These are phyloP conservation scores for Babyrousa celebensis DNA, from an alignment of 2,797 vertebrate species.

Conservation along the genomic window DNA sequence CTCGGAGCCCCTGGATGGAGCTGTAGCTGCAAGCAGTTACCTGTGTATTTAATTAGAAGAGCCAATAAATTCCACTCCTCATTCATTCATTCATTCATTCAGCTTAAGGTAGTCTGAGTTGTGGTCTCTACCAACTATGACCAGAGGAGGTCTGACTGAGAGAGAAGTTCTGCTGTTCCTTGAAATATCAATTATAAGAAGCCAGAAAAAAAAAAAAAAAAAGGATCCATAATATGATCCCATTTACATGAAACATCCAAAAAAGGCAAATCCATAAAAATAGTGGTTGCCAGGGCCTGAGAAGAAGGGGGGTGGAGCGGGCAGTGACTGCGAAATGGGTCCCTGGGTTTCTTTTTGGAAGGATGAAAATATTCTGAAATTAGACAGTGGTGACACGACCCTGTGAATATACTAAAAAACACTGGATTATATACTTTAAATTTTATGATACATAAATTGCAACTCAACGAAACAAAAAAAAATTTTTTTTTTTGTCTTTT, in stretches of 20 bases:
- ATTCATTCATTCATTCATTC: background rate
- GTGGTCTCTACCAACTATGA: background rate
- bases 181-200: conserved; percentile 12
- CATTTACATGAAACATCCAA: background rate
- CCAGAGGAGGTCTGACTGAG: background rate
- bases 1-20: background rate
- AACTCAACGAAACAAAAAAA: background rate
- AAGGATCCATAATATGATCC: background rate
- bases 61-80: background rate
- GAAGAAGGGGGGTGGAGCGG: background rate
- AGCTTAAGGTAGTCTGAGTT: background rate
- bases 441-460: background rate
- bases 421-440: background rate
- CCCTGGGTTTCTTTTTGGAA: background rate
- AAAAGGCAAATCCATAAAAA: background rate
- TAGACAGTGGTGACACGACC: background rate
- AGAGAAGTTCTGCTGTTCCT: background rate
- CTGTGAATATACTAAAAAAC: background rate
- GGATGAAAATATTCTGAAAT: background rate
- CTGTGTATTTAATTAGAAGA: background rate
- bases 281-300: background rate
- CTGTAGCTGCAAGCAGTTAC: background rate
- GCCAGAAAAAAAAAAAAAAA: background rate
- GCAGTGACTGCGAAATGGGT: background rate
- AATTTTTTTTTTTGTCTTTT: no score